These are phyloP conservation scores for Sinhomidia bicolor DNA, from an alignment of 2,888 invertebrate genomes.

Conservation along the genomic window DNA sequence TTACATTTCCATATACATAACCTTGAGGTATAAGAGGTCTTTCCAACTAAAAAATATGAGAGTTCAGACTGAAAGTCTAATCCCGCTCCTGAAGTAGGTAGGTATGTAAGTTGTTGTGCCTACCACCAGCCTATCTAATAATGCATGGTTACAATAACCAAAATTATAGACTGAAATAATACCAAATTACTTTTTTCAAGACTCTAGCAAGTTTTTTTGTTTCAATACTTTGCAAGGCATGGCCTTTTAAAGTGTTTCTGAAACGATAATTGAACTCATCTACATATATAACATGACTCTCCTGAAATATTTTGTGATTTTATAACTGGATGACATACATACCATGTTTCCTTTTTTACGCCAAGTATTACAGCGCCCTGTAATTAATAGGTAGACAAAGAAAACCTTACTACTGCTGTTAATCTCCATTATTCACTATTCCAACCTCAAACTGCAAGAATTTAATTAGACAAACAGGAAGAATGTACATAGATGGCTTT, in stretches of 20 bases:
- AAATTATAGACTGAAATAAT: neutral
- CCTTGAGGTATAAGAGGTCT: conserved; percentile 6
- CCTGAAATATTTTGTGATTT: neutral
- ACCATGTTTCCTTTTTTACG: neutral
- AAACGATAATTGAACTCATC: neutral
- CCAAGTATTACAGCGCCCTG: too few relatives aligned
- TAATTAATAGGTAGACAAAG: too few relatives aligned
- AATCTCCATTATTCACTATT: neutral
- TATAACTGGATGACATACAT: too few relatives aligned
- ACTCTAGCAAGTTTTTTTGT: neutral
- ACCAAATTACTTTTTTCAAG: neutral
- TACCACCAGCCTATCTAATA: too few relatives aligned
- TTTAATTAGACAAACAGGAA: too few relatives aligned
- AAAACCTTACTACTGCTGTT: too few relatives aligned
- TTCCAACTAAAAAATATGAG: too few relatives aligned
- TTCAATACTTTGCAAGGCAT: neutral
- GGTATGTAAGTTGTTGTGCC: neutral
- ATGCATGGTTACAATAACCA: neutral
- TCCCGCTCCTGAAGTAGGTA: neutral
- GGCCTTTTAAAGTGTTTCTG: neutral
- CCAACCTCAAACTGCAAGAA: neutral
- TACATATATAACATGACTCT: neutral
- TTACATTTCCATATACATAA: neutral
- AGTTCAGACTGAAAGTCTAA: neutral
- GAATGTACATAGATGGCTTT: neutral